Percentiles rank a stretch among this genome's conserved stretches.
Evolutionary conservation across 2,888 invertebrate species (phyloP).

Genomic region (Nebria brevicollis): DNA sequence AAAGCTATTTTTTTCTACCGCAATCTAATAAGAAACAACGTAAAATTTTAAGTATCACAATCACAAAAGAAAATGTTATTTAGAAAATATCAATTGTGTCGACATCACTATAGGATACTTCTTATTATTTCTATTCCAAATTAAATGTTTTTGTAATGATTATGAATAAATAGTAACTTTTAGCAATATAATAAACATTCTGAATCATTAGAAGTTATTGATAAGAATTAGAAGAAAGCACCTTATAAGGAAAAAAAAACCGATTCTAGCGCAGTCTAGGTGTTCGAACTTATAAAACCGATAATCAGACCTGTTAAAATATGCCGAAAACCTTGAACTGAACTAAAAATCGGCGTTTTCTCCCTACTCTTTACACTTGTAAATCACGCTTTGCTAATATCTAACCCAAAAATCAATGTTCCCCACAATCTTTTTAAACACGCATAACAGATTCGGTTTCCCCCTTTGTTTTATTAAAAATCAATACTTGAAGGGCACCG

Average conservation of each 20-base stretch:
- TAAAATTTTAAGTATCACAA: neutral
- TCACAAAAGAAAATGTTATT: neutral
- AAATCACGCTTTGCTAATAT: neutral
- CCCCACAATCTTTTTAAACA: neutral
- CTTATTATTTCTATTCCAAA: neutral
- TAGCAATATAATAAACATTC: no score
- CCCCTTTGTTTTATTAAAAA: neutral
- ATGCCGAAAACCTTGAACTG: no score
- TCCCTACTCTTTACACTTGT: neutral
- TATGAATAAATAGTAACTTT: no score
- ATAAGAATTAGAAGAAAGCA: no score
- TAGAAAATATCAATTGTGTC: neutral
- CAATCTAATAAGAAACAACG: neutral
- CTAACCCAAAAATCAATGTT: neutral
- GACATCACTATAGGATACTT: neutral
- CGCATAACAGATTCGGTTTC: neutral
- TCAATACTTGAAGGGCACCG: neutral
- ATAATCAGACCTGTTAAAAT: no score
- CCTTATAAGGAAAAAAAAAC: no score
- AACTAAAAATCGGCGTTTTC: neutral
- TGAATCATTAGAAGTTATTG: no score
- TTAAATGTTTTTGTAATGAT: neutral
- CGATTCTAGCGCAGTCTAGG: no score
- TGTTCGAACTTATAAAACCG: no score
- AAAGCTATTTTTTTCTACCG: neutral